Base-by-base conservation (phyloP, 92 coral and sea anemone genomes). In the Isaurus tuberculatus region DNA sequence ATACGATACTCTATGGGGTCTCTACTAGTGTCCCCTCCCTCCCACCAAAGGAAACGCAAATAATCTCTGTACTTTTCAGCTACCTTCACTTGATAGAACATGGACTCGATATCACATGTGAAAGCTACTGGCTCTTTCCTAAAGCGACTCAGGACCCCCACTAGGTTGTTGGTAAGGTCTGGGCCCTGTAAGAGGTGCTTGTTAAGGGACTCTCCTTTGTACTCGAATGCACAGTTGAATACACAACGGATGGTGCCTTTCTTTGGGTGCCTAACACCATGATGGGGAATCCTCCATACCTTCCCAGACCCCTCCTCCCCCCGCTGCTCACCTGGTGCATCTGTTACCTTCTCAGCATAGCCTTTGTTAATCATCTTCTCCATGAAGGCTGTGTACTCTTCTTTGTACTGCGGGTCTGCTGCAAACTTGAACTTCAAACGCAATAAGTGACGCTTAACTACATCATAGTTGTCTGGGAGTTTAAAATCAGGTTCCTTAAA, bases 181-280 rank as follows among this genome's bases (percentile, higher is more conserved):
- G 72, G 83, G n/a, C 83, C 83, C 64, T 78, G 75, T 70, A 70
- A 70, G 67, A 61, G 67, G 32, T 61, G 67, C 67, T 61, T 61
- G 67, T 61, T 61, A 61, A 61, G 67, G 32, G 67, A 61, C 32
- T 61, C 67, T 61, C 67, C 67, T 27, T 61, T 61, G 32, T 68
- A 33, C 27, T 33, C 48, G 48, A 22, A n/a, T 33, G 73, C 73
- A 19, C 86, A 82, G n/a, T 82, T 40, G 32, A 82, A 82, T 8
- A 82, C 86, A 23, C n/a, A 32, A 8, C 86, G 43, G 48, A 69
- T 26, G 16, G 69, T 68, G 10, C 51, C 67, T 31, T 82, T 82
- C 79, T 82, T 82, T 16, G 79, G 86, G 49, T 82, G 79, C 31
- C 30, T 30, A 66, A 82, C 42, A 26, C 86, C 86, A 82, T 82